Evolutionary conservation across 2,888 invertebrate genomes (phyloP).

Genomic region (Apoderus coryli): DNA sequence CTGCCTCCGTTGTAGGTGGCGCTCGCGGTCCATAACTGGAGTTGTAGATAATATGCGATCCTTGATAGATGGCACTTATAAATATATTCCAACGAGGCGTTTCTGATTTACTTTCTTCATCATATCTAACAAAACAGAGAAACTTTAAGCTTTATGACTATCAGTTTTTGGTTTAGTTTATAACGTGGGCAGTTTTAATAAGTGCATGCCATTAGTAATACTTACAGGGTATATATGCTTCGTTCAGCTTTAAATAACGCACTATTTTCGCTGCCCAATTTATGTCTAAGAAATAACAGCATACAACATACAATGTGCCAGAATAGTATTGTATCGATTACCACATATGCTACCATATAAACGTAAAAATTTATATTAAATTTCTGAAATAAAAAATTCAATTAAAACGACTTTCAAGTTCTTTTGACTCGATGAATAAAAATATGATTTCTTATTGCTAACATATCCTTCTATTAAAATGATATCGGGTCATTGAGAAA

Average conservation of each 20-base stretch:
- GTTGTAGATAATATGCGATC: conserved; percentile 20
- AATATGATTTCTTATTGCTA: too few relatives aligned
- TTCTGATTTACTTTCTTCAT: too few relatives aligned
- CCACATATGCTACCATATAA: conserved; percentile 20
- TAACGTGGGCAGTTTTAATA: too few relatives aligned
- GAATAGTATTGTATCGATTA: conserved; percentile 20
- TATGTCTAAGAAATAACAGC: conserved; percentile 16
- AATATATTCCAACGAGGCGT: conserved; percentile 9
- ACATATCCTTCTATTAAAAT: too few relatives aligned
- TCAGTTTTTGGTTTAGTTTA: too few relatives aligned
- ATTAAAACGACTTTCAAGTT: too few relatives aligned
- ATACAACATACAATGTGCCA: conserved; percentile 22
- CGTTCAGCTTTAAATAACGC: conserved; percentile 7
- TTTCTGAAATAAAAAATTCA: conserved; percentile 17
- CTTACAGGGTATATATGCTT: too few relatives aligned
- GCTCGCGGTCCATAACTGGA: conserved; percentile 21
- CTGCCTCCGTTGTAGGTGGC: conserved; percentile 16
- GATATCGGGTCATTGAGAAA: too few relatives aligned
- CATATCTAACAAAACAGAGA: too few relatives aligned
- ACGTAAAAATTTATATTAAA: conserved; percentile 21
- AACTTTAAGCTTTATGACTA: too few relatives aligned
- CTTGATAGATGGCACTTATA: conserved; percentile 19
- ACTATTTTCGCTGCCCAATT: conserved; percentile 5
- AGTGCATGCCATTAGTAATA: too few relatives aligned
- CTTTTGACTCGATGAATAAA: too few relatives aligned